Evolutionary conservation across 2,113 vertebrate species (phyloP).

Genomic region (Tichodroma muraria): DNA sequence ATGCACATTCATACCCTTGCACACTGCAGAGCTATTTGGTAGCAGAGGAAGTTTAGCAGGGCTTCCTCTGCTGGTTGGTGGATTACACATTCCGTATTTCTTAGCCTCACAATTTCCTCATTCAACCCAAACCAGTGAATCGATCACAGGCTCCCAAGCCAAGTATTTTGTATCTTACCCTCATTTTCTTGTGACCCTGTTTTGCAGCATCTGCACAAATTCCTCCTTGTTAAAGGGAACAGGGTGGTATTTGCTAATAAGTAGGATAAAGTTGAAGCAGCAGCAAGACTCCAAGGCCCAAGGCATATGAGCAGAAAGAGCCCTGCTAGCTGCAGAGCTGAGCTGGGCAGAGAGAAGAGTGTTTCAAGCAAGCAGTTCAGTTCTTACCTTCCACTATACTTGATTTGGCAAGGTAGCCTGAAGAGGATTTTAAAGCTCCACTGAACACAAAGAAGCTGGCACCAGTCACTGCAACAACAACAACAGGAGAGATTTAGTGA

Average conservation of each 20-base stretch:
- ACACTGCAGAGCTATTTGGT: neutral
- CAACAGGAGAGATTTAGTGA: conserved; percentile 10
- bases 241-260: neutral
- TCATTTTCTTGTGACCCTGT: neutral
- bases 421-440: conserved; percentile 93
- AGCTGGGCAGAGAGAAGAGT: neutral
- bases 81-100: neutral
- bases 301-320: neutral
- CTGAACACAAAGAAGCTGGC: conserved; percentile 99
- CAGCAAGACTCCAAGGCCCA: neutral
- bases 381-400: conserved; percentile 98
- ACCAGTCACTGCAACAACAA: conserved; percentile 83
- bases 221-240: neutral
- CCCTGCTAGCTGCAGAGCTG: neutral
- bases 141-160: neutral
- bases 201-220: neutral
- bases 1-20: neutral
- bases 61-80: neutral
- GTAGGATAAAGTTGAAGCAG: neutral
- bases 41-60: neutral
- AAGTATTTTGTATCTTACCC: neutral
- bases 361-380: neutral
- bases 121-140: neutral
- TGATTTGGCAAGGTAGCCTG: conserved; percentile 94
- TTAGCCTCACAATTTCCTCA: neutral